phyloP scores from a whole-genome alignment of 2,888 invertebrate genomes.

The Harpalus rubripes region DNA sequence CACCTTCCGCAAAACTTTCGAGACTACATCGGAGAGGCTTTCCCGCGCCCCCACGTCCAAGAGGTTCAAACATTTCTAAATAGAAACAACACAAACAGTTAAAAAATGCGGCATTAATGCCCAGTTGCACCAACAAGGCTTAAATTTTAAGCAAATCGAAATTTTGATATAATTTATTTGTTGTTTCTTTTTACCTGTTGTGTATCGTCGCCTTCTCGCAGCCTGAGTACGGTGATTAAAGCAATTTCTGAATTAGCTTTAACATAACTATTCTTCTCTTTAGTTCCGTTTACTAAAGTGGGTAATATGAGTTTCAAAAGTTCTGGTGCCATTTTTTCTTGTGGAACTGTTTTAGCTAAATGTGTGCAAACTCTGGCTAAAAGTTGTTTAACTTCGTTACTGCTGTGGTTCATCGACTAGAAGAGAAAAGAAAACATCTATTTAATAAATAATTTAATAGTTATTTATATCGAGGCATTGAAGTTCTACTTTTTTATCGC shows the following conservation, averaged over 20 bases:
- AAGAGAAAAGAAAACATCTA: constrained; percentile 63
- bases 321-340: constrained; percentile 83
- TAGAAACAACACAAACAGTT: constrained; percentile 32
- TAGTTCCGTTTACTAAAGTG: constrained; percentile 97
- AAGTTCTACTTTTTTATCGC: too few species aligned
- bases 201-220: constrained; percentile 86
- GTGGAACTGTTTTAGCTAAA: constrained; percentile 83
- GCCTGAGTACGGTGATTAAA: constrained; percentile 89
- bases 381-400: constrained; percentile 96
- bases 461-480: too few species aligned
- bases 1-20: constrained; percentile 91
- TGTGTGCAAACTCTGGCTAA: constrained; percentile 89
- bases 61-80: constrained; percentile 85
- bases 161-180: too few species aligned
- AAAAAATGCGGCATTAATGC: too few species aligned
- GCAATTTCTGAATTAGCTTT: constrained; percentile 96
- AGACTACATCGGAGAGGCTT: constrained; percentile 92
- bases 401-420: constrained; percentile 94
- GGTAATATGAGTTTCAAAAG: constrained; percentile 90
- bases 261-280: constrained; percentile 98
- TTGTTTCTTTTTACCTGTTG: constrained; percentile 81
- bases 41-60: constrained; percentile 94
- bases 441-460: background rate
- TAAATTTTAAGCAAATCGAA: too few species aligned
- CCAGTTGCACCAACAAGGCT: too few species aligned